Conservation (phyloP, 2,888 invertebrate species). For the Gryllus longicercus region DNA sequence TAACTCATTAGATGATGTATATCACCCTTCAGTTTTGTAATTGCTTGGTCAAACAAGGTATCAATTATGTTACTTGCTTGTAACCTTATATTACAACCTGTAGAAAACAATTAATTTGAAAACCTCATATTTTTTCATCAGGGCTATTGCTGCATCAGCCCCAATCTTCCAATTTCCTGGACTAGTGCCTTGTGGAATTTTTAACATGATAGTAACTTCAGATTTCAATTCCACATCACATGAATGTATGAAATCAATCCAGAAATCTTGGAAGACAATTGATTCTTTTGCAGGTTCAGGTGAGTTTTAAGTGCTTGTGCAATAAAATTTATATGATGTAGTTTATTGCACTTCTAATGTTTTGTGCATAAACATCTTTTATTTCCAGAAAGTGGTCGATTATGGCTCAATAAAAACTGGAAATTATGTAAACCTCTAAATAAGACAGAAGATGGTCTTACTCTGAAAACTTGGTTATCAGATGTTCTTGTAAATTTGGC, state of each 20-base stretch:
- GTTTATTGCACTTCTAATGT: background rate
- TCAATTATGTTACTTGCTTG: no score
- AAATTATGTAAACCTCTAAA: slow-evolving; percentile 69
- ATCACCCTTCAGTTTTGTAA: no score
- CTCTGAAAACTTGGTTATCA: slow-evolving; percentile 66
- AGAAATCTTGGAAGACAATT: slow-evolving; percentile 73
- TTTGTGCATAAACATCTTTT: background rate
- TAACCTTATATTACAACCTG: no score
- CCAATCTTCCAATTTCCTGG: slow-evolving; percentile 81
- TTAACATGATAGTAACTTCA: slow-evolving; percentile 69
- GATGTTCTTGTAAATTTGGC: slow-evolving; percentile 72
- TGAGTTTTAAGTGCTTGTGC: slow-evolving; percentile 43
- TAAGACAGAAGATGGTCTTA: slow-evolving; percentile 53
- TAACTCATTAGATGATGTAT: no score
- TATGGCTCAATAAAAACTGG: slow-evolving; percentile 68
- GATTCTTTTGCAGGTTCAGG: slow-evolving; percentile 53
- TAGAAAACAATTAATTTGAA: no score
- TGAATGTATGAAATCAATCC: slow-evolving; percentile 70
- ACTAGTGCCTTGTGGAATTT: slow-evolving; percentile 73
- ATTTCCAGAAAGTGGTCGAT: slow-evolving; percentile 63
- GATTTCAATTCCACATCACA: slow-evolving; percentile 60
- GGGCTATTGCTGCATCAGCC: slow-evolving; percentile 90
- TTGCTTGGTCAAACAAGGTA: no score
- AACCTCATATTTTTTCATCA: slow-evolving; percentile 42
- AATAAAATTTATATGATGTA: background rate